Evolutionary conservation across 1,140 invertebrate species (phyloP), one percentile per base, ranked within the genome.

Genomic region (Ganaspis sp.): DNA sequence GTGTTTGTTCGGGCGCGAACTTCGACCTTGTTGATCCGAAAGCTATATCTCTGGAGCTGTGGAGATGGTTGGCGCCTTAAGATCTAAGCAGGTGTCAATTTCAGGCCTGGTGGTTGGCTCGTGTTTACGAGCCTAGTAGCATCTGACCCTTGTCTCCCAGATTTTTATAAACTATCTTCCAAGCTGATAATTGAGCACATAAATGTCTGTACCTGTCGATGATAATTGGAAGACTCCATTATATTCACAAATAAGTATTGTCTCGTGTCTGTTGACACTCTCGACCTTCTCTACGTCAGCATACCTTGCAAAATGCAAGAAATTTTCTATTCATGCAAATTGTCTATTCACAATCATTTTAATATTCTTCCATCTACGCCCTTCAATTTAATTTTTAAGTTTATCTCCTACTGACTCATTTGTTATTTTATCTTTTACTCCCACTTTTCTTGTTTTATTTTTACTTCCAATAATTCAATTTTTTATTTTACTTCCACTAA

Each of bases 91-190:
- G 58, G 58, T 64, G 58, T 64, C 58, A 64, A 34, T 64, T 64
- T 64, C 58, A 64, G 58, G n/a, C 58, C 58, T n/a, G 11, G 23
- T 64, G 23, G 23, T 64, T 64, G 26, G 15, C 26, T 34, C 58
- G 58, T 34, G 58, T 34, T 73, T 53, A 73, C 49, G 49, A 73
- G 23, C 23, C 49, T 72, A 73, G 42, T 53, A 58, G 72, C 49
- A 53, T 21, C 49, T 58, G 29, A n/a, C 49, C 72, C 29, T 45
- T 34, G 34, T n/a, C 73, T 26, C n/a, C 21, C 9, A 34, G 21
- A 23, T 19, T 78, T 78, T 80, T 78, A 80, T 72, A 78, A 78
- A 78, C 74, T 73, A 70, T 80, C 76, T 74, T 74, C 77, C 69
- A 78, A 72, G 53, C 69, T 58, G 72, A 69, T 72, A 64, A 75